phyloP scores from a whole-genome alignment of 2,113 vertebrate genomes.

The Illadopsis cleaveri region DNA sequence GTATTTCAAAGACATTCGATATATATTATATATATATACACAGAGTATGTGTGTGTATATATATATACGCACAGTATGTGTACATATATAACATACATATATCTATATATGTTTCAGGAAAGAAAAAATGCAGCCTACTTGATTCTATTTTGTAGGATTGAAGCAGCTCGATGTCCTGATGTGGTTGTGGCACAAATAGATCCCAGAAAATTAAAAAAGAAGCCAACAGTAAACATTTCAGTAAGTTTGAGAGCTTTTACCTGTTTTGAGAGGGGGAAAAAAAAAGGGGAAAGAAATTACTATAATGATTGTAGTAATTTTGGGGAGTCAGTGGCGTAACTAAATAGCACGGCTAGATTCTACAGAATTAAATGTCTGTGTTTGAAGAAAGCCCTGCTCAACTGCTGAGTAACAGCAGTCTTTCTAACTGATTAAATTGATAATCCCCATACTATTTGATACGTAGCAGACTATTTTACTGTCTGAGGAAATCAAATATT shows the following conservation, averaged over 20 bases:
- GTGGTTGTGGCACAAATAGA: conserved; percentile 96
- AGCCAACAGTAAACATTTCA: conserved; percentile 86
- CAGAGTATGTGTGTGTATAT: no score
- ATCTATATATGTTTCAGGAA: neutral
- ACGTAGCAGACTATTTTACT: neutral
- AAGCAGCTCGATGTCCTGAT: conserved; percentile 92
- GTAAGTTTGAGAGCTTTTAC: conserved; percentile 75
- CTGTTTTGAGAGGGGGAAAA: fast-evolving
- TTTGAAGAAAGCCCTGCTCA: neutral
- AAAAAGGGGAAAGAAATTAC: neutral
- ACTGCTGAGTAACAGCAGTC: neutral
- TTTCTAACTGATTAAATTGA: neutral
- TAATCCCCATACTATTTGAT: neutral
- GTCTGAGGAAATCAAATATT: neutral
- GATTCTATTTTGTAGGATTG: conserved; percentile 77
- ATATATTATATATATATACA: no score
- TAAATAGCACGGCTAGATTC: neutral
- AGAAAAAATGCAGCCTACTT: neutral
- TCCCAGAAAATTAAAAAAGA: conserved; percentile 91
- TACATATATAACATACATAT: no score
- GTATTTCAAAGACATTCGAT: neutral
- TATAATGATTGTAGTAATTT: neutral
- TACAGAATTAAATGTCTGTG: neutral
- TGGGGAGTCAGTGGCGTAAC: neutral
- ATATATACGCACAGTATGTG: no score